A percentile compares a stretch with the other conserved stretches of the same genome.
Conservation (phyloP, 2,888 invertebrate species). For the Hypercompe scribonia region DNA sequence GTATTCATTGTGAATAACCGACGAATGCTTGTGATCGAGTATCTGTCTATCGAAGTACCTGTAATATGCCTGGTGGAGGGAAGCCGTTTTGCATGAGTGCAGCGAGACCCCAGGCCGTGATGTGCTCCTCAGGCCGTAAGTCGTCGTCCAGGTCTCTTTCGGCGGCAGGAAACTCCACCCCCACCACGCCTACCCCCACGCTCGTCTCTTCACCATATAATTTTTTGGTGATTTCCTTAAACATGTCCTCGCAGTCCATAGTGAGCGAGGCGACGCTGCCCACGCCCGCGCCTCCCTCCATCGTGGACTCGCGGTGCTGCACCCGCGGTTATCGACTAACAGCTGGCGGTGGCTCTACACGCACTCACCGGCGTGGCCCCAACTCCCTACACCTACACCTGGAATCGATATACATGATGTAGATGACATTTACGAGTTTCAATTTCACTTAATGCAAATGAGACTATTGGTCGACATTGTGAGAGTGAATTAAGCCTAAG, state of each 20-base stretch:
- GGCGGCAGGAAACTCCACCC: conserved; percentile 80
- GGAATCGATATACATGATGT: neutral
- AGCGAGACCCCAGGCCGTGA: conserved; percentile 91
- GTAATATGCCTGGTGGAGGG: conserved; percentile 88
- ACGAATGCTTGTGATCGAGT: neutral
- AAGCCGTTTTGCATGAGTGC: conserved; percentile 92
- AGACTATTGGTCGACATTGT: neutral
- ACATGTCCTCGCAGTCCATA: conserved; percentile 93
- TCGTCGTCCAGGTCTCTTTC: conserved; percentile 84
- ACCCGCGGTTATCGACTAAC: neutral
- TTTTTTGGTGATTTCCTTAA: conserved; percentile 96
- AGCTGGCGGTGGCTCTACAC: neutral
- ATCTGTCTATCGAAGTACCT: conserved; percentile 50
- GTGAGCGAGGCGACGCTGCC: conserved; percentile 84
- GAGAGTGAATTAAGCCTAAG: neutral
- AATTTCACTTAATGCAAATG: neutral
- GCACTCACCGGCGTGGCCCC: neutral
- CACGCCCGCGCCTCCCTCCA: conserved; percentile 83
- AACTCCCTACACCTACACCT: neutral
- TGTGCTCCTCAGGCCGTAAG: conserved; percentile 90
- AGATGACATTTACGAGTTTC: neutral
- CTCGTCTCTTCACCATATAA: conserved; percentile 93
- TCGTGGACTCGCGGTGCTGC: conserved; percentile 56
- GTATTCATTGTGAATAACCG: neutral
- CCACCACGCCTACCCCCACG: conserved; percentile 72